Evolutionary conservation across 2,113 vertebrate genomes (phyloP).

Genomic region (Pimephales promelas): DNA sequence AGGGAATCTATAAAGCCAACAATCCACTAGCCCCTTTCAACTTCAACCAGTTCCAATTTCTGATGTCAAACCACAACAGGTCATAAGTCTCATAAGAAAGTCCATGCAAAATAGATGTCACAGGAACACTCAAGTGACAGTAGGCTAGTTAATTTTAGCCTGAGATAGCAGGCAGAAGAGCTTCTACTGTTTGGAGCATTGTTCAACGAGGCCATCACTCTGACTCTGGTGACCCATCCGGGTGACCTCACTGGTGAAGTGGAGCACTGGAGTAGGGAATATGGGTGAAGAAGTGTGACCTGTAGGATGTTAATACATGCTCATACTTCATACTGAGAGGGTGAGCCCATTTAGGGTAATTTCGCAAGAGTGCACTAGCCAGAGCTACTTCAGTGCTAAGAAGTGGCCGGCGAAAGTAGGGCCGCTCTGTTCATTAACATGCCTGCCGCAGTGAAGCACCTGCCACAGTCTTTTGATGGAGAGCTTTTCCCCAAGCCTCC

Average conservation of each 20-base stretch:
- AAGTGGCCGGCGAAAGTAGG: slow-evolving; percentile 42
- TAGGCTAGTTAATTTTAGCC: slow-evolving; percentile 41
- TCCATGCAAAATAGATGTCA: slow-evolving; percentile 7
- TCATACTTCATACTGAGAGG: slow-evolving; percentile 49
- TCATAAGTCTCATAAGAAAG: background rate
- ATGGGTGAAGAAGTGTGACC: slow-evolving; percentile 26
- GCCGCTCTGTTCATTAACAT: slow-evolving; percentile 54
- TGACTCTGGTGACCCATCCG: background rate
- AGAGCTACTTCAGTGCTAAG: slow-evolving; percentile 51
- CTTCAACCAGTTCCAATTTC: slow-evolving; percentile 12
- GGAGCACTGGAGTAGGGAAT: background rate
- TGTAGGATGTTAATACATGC: slow-evolving; percentile 47
- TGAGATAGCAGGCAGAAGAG: slow-evolving; percentile 11
- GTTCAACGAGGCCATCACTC: background rate
- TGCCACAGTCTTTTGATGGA: slow-evolving; percentile 57
- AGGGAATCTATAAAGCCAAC: background rate
- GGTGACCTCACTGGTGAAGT: slow-evolving; percentile 16
- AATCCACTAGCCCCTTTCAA: background rate
- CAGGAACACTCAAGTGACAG: slow-evolving; percentile 14
- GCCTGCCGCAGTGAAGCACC: slow-evolving; percentile 47
- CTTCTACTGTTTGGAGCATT: background rate
- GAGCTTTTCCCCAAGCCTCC: slow-evolving; percentile 37
- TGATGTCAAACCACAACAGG: slow-evolving; percentile 17
- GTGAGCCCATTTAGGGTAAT: slow-evolving; percentile 57
- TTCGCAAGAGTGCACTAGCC: slow-evolving; percentile 50